Evolutionary conservation across 2,113 vertebrate genomes (phyloP).

Genomic region (Ictalurus furcatus): DNA sequence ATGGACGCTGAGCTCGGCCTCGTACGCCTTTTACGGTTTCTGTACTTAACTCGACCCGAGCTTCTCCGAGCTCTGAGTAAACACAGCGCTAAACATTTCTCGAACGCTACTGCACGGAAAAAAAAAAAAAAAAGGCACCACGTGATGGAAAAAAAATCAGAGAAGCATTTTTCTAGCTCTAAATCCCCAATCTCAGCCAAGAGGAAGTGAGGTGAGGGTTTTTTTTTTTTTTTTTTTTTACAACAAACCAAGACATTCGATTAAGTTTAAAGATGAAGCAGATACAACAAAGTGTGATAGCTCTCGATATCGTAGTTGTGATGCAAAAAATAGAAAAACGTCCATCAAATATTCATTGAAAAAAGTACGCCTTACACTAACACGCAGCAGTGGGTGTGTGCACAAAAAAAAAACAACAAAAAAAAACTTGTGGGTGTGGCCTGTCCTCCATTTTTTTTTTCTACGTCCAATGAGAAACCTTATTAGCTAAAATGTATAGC

Average conservation of each 20-base stretch:
- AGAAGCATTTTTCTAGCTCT: neutral
- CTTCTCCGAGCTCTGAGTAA: conserved; percentile 18
- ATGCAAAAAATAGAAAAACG: neutral
- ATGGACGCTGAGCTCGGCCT: conserved; percentile 34
- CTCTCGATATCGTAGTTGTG: neutral
- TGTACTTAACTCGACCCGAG: conserved; percentile 26
- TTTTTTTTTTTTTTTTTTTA: neutral
- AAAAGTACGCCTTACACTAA: neutral
- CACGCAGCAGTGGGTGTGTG: neutral
- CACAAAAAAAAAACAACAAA: no score
- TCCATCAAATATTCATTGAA: neutral
- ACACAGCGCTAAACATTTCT: neutral
- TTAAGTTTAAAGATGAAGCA: neutral
- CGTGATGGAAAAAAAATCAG: neutral
- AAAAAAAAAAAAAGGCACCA: neutral
- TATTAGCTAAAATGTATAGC: no score
- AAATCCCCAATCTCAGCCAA: neutral
- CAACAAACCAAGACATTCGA: neutral
- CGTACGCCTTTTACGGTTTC: conserved; percentile 17
- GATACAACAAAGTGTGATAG: neutral
- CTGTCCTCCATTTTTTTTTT: neutral
- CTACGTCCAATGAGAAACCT: neutral
- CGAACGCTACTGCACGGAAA: no score
- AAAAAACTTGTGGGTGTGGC: neutral
- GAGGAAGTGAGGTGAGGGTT: neutral